A percentile compares a stretch with the other conserved stretches of the same genome.
phyloP scores from a whole-genome alignment of 53 echinoderm and acorn worm species.

The Glandiceps talaboti region DNA sequence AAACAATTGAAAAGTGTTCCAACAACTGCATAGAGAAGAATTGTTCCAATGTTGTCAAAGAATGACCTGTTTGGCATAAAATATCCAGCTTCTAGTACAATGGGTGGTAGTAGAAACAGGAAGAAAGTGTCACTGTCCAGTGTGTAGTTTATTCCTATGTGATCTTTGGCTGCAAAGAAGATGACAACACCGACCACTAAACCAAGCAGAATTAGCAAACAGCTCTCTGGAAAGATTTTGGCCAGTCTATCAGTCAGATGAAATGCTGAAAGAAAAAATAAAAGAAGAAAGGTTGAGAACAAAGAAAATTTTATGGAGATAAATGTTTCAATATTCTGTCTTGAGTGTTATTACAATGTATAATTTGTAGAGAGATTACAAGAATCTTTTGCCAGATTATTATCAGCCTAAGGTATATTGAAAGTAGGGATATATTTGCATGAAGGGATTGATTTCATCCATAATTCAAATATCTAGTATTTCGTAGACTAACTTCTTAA shows the following conservation, averaged over 20 bases:
- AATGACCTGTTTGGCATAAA: conserved; percentile 93
- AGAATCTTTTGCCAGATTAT: no score
- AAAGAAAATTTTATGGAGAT: no score
- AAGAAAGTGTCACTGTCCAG: conserved; percentile 73
- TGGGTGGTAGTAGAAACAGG: conserved; percentile 87
- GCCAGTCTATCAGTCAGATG: conserved; percentile 20
- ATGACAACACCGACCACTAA: conserved; percentile 61
- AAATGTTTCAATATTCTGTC: no score
- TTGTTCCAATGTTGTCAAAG: conserved; percentile 85
- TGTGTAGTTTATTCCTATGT: neutral
- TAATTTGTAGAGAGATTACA: no score
- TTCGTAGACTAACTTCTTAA: no score
- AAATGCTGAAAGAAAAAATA: neutral
- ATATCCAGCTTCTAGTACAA: conserved; percentile 97
- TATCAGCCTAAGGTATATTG: no score
- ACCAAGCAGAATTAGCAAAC: conserved; percentile 78
- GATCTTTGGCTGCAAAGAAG: conserved; percentile 1
- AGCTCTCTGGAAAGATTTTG: conserved; percentile 88
- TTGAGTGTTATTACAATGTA: no score
- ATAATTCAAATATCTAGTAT: neutral
- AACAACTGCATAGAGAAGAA: conserved; percentile 81
- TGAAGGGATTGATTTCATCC: neutral
- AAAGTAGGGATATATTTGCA: neutral
- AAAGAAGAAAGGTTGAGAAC: no score
- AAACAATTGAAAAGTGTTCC: conserved; percentile 87